Evolutionary conservation across 2,888 invertebrate species (phyloP).

Genomic region (Cephalotes varians): DNA sequence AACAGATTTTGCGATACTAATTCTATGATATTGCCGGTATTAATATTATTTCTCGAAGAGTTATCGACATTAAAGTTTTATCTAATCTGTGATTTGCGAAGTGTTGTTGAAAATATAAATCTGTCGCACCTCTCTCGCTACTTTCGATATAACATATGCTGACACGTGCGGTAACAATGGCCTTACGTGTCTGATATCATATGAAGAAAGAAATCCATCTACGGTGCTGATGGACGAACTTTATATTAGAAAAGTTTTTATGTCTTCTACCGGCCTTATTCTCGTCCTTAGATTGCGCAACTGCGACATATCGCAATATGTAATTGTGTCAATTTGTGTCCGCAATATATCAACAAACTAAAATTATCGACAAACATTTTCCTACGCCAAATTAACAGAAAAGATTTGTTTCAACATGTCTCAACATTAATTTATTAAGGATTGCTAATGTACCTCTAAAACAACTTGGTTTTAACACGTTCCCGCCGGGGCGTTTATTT

Average conservation of each 20-base stretch:
- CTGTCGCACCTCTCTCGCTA: neutral
- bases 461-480: neutral
- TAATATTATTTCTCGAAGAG: neutral
- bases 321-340: neutral
- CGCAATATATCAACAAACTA: neutral
- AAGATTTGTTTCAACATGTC: no score
- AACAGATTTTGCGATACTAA: neutral
- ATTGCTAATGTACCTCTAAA: no score
- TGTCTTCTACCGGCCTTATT: constrained; percentile 68
- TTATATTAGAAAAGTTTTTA: constrained; percentile 83
- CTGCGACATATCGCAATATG: constrained; percentile 45
- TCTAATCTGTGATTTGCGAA: neutral
- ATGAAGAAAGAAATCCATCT: constrained; percentile 75
- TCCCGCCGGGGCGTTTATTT: no score
- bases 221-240: constrained; percentile 76
- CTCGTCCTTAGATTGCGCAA: constrained; percentile 43
- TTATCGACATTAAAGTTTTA: neutral
- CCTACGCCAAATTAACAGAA: neutral
- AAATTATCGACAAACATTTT: neutral
- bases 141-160: constrained; percentile 36
- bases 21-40: neutral
- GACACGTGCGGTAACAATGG: constrained; percentile 49
- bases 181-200: constrained; percentile 67
- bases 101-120: neutral
- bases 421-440: neutral